These are phyloP conservation scores for Pagetopsis macropterus DNA, from an alignment of 2,797 vertebrate genomes.

Conservation along the genomic window DNA sequence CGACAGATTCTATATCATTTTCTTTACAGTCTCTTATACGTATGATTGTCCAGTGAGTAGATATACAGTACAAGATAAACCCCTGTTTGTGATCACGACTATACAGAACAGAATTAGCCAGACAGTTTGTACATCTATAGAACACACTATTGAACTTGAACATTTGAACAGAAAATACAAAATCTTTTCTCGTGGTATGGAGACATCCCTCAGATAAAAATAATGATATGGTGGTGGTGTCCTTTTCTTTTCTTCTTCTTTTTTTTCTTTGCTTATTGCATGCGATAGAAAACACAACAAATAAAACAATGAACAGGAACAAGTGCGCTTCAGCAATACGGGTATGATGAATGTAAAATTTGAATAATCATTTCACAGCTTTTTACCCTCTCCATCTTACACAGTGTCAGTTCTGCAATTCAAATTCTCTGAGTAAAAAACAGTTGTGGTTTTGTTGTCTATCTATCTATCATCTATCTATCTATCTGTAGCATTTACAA, in stretches of 20 bases:
- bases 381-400: slow-evolving; percentile 88
- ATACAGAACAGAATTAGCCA: slow-evolving; percentile 83
- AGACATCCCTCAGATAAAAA: slow-evolving; percentile 80
- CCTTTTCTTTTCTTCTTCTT: slow-evolving; percentile 53
- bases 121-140: slow-evolving; percentile 84
- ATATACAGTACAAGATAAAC: slow-evolving; percentile 85
- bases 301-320: slow-evolving; percentile 77
- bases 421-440: slow-evolving; percentile 83
- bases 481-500: slow-evolving; percentile 74
- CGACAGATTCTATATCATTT: slow-evolving; percentile 63
- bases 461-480: slow-evolving; percentile 60
- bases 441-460: slow-evolving; percentile 63
- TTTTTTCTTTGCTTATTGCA: slow-evolving; percentile 83
- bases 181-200: slow-evolving; percentile 73
- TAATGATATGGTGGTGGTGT: slow-evolving; percentile 75
- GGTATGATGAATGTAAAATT: slow-evolving; percentile 75
- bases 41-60: slow-evolving; percentile 85
- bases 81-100: slow-evolving; percentile 82
- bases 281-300: slow-evolving; percentile 84
- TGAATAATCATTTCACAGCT: slow-evolving; percentile 82
- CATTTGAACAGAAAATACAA: slow-evolving; percentile 80
- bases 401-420: slow-evolving; percentile 95
- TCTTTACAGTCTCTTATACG: slow-evolving; percentile 75
- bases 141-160: slow-evolving; percentile 83
- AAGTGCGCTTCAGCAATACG: slow-evolving; percentile 73